These are phyloP conservation scores for Pomatostomus ruficeps DNA, from an alignment of 2,113 vertebrate genomes.

Conservation along the genomic window DNA sequence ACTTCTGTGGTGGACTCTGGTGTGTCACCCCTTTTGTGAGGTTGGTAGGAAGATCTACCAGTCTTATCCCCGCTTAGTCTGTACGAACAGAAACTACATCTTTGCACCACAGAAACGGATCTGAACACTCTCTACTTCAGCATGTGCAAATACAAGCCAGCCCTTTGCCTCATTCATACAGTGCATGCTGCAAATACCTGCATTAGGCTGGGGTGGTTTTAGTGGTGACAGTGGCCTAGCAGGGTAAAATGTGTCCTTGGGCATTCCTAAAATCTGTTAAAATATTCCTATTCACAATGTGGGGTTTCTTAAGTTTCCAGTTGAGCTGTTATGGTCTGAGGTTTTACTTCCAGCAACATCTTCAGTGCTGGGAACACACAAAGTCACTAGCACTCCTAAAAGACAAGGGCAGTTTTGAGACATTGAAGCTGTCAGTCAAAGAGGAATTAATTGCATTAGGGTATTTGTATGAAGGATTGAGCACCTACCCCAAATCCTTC, in stretches of 20 bases:
- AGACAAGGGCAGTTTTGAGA: background rate
- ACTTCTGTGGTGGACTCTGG: background rate
- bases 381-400: background rate
- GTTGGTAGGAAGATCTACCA: background rate
- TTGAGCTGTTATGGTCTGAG: background rate
- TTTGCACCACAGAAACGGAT: background rate
- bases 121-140: background rate
- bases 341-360: background rate
- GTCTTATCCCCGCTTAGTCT: background rate
- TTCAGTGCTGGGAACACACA: background rate
- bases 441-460: background rate
- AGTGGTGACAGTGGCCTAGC: background rate
- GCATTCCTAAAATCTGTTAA: background rate
- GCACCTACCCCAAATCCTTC: background rate
- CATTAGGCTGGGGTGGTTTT: background rate
- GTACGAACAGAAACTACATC: background rate
- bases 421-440: background rate
- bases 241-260: background rate
- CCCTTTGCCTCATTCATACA: background rate
- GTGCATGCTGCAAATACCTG: background rate
- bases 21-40: background rate
- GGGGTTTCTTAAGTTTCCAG: background rate
- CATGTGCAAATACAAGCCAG: background rate
- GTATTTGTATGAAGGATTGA: background rate
- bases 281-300: background rate